Evolutionary conservation across 1,140 invertebrate species (phyloP), one percentile per base, ranked within the genome.

Genomic region (Trissolcus basalis): DNA sequence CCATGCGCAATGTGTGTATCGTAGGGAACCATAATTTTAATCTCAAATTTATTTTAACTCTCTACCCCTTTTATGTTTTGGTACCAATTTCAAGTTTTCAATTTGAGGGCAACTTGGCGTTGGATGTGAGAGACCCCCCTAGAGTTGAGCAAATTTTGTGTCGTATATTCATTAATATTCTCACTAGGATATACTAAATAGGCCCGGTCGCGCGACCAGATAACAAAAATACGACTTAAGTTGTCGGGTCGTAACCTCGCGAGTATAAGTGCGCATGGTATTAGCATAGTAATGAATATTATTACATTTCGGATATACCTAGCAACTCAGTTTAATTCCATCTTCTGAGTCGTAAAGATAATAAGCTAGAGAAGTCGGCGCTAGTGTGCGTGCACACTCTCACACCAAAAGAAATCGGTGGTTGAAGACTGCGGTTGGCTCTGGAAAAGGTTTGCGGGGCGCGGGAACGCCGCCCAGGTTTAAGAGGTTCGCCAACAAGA

Each of bases 201-300:
- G 82, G 80, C 82, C 79, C 74, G 73, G 80, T 80, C 64, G 80
- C 73, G 60, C 73, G 60, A 49, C 55, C 82, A 87, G 87, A 88
- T 88, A 88, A 87, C 82, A 87, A 88, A 88, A 87, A 87, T 88
- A 88, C 77, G 85, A 84, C 83, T 80, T 60, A 87, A 87, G 84
- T 87, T 87, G 79, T 80, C 59, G 67, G 80, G 80, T 83, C 78
- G 82, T 88, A 88, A 88, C 81, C 83, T 68, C 63, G 65, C 78
- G 81, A 80, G 74, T 78, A 72, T 55, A 83, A 76, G 79, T 77
- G 80, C 70, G 79, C 80, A 80, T 81, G 85, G 84, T 83, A 87
- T 89, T 89, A 89, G 86, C 87, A 88, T 88, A 87, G 86, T 88
- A 89, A 89, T 88, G 87, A 89, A 89, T 89, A 89, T 87, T 87